Conservation (phyloP, 1,140 invertebrate genomes). For the Rhizoglyphus robini region DNA sequence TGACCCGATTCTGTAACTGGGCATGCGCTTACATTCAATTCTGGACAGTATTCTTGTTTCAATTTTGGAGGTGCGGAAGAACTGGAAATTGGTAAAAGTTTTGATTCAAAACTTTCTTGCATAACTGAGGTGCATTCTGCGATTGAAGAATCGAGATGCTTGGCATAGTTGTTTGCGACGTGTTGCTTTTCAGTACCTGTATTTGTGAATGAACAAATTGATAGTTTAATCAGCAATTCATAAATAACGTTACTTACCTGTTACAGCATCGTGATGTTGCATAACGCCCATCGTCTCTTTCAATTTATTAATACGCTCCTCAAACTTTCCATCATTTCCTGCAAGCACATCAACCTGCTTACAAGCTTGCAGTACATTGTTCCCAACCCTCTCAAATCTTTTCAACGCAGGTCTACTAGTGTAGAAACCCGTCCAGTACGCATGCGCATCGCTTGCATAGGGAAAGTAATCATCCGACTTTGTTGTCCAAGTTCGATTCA, state of each 20-base stretch:
- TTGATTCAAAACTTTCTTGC: slow-evolving; percentile 34
- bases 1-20: slow-evolving; percentile 43
- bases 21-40: slow-evolving; percentile 45
- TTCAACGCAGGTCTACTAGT: slow-evolving; percentile 53
- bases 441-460: slow-evolving; percentile 35
- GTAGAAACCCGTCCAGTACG: slow-evolving; percentile 84
- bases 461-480: slow-evolving; percentile 74
- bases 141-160: slow-evolving; percentile 32
- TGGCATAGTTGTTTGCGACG: slow-evolving; percentile 70
- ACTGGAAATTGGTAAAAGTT: too few relatives aligned
- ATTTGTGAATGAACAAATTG: slow-evolving; percentile 43
- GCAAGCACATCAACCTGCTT: slow-evolving; percentile 35
- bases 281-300: slow-evolving; percentile 16
- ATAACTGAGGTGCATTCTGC: slow-evolving; percentile 33
- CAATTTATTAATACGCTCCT: slow-evolving; percentile 15
- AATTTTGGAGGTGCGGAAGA: slow-evolving; percentile 30
- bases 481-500: slow-evolving; percentile 40
- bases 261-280: slow-evolving; percentile 59
- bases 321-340: not conserved
- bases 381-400: slow-evolving; percentile 41
- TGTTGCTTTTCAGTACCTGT: slow-evolving; percentile 88
- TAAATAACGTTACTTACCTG: slow-evolving; percentile 41
- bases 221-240: not conserved
- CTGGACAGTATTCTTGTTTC: slow-evolving; percentile 40
- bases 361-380: slow-evolving; percentile 64